Percentiles rank a stretch among this genome's conserved stretches.
phyloP scores from a whole-genome alignment of 2,797 vertebrate genomes.

The Pagetopsis macropterus region DNA sequence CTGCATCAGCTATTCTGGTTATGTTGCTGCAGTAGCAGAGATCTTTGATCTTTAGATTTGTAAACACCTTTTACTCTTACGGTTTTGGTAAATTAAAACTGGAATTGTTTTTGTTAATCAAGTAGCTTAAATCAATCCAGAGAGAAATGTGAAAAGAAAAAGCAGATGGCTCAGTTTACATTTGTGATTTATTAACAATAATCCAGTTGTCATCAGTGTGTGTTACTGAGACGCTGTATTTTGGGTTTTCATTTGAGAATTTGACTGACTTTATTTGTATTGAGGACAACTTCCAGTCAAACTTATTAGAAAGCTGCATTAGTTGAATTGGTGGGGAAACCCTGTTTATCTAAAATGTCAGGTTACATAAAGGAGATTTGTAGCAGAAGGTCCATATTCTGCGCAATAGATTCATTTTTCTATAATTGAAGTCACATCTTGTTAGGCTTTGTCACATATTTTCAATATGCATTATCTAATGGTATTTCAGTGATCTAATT shows the following conservation, averaged over 20 bases:
- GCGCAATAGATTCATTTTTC: slow-evolving; percentile 10
- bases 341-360: slow-evolving; percentile 30
- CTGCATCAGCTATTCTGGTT: slow-evolving; percentile 40
- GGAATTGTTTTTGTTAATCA: slow-evolving; percentile 19
- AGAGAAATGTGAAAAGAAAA: slow-evolving; percentile 5
- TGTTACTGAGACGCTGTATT: slow-evolving; percentile 20
- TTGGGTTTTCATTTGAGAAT: slow-evolving; percentile 27
- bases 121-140: background rate
- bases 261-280: slow-evolving; percentile 30
- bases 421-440: slow-evolving; percentile 32
- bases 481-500: slow-evolving; percentile 16
- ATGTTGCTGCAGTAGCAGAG: background rate
- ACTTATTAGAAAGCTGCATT: slow-evolving; percentile 20
- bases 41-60: slow-evolving; percentile 29
- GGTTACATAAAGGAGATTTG: slow-evolving; percentile 34
- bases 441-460: slow-evolving; percentile 25
- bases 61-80: background rate
- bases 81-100: slow-evolving; percentile 4
- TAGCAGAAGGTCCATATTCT: slow-evolving; percentile 10
- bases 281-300: slow-evolving; percentile 27
- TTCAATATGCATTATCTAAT: slow-evolving; percentile 1
- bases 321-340: slow-evolving; percentile 28
- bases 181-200: slow-evolving; percentile 6
- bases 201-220: slow-evolving; percentile 8
- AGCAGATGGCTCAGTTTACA: slow-evolving; percentile 21